Evolutionary conservation across 2,797 vertebrate species (phyloP).

Genomic region (Podargus strigoides): DNA sequence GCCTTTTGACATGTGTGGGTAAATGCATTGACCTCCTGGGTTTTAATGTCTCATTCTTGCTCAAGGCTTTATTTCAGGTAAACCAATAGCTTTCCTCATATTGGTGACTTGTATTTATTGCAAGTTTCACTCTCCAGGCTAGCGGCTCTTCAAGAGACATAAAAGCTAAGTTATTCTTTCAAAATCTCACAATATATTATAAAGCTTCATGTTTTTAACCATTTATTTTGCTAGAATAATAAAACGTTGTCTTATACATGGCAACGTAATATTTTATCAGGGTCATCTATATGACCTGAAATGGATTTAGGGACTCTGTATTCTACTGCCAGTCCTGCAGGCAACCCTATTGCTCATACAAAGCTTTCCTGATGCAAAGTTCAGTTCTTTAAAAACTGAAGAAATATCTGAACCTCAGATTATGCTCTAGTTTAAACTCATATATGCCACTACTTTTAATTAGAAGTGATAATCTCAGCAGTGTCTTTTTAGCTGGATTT

Average conservation of each 20-base stretch:
- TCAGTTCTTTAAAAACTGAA: background rate
- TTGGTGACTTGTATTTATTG: background rate
- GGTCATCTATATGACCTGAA: background rate
- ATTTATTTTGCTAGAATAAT: background rate
- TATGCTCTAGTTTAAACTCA: background rate
- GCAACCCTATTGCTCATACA: background rate
- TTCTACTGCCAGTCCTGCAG: background rate
- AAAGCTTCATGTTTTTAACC: background rate
- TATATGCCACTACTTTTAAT: background rate
- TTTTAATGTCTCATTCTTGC: background rate
- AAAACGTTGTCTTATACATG: background rate
- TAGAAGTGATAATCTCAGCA: background rate
- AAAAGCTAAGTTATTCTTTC: background rate
- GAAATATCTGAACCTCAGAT: background rate
- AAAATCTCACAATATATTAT: background rate
- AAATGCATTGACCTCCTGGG: no score
- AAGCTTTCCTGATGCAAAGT: background rate
- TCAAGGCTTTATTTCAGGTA: background rate
- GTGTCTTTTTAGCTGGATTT: background rate
- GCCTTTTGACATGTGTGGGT: background rate
- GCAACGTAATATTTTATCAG: background rate
- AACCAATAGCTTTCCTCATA: background rate
- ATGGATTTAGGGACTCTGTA: background rate
- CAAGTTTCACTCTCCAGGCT: background rate
- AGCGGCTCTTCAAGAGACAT: background rate